Conservation (phyloP, 2,797 vertebrate species). For the Sciaenops ocellatus region DNA sequence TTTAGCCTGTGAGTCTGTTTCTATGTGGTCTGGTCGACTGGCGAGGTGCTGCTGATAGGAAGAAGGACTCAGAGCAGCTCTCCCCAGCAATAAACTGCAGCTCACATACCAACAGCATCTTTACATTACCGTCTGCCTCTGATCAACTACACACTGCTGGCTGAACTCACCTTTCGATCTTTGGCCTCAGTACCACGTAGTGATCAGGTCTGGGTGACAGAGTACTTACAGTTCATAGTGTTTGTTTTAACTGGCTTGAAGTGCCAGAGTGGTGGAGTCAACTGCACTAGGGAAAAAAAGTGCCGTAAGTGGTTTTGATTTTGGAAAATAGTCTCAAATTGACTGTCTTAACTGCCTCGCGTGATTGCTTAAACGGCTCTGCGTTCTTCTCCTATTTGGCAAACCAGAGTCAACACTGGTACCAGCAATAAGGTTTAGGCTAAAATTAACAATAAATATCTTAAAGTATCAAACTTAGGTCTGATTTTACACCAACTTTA, state of each 20-base stretch:
- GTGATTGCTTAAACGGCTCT: background rate
- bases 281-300: background rate
- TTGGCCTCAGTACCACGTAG: constrained; percentile 47
- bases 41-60: constrained; percentile 14
- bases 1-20: constrained; percentile 23
- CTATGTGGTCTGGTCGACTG: constrained; percentile 1
- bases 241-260: constrained; percentile 23
- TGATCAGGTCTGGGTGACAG: constrained; percentile 13
- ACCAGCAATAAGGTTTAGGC: background rate
- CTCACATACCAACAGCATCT: constrained; percentile 9
- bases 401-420: constrained; percentile 1
- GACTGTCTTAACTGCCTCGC: background rate
- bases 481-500: background rate
- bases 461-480: background rate
- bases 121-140: constrained; percentile 18
- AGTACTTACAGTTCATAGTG: constrained; percentile 12
- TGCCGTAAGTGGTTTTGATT: background rate
- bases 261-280: background rate
- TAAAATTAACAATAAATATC: background rate
- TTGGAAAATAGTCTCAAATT: background rate
- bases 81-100: background rate
- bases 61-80: background rate
- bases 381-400: background rate
- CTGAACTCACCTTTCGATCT: constrained; percentile 35
- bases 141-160: background rate